Percentiles rank a stretch among this genome's conserved stretches.
Evolutionary conservation across 1,140 invertebrate genomes (phyloP).

Genomic region (Formica exsecta): DNA sequence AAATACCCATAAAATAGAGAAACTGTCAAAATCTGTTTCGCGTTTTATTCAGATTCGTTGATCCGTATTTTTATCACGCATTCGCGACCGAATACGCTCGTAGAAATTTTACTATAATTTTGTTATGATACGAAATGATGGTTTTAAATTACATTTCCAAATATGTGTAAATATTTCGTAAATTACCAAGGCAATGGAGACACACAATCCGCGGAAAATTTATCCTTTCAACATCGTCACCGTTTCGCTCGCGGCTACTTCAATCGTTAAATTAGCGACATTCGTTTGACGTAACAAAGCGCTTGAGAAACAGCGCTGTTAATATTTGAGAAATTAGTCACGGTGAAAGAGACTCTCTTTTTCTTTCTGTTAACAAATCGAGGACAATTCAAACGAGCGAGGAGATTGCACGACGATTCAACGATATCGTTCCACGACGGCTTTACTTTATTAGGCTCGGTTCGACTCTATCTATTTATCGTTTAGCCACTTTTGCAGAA

Average conservation of each 20-base stretch:
- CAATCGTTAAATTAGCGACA: background rate
- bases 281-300: slow-evolving; percentile 14
- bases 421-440: slow-evolving; percentile 33
- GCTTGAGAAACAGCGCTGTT: slow-evolving; percentile 42
- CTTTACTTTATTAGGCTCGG: slow-evolving; percentile 32
- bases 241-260: background rate
- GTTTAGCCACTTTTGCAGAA: slow-evolving; percentile 67
- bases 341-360: background rate
- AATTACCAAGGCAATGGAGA: background rate
- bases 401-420: slow-evolving; percentile 31
- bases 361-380: slow-evolving; percentile 45
- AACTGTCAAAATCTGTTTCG: slow-evolving; percentile 36
- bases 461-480: slow-evolving; percentile 58
- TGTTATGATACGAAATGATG: background rate
- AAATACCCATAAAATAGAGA: slow-evolving; percentile 22
- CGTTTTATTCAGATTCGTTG: no score
- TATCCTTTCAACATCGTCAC: slow-evolving; percentile 2
- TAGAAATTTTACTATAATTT: background rate
- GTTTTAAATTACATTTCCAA: background rate
- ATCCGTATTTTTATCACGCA: background rate
- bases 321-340: slow-evolving; percentile 25
- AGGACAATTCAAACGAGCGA: slow-evolving; percentile 36
- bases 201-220: background rate
- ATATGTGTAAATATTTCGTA: background rate
- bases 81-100: background rate